Percentiles rank a stretch among this genome's conserved stretches.
Conservation (phyloP, 2,888 invertebrate species). For the Oscheius sp. region DNA sequence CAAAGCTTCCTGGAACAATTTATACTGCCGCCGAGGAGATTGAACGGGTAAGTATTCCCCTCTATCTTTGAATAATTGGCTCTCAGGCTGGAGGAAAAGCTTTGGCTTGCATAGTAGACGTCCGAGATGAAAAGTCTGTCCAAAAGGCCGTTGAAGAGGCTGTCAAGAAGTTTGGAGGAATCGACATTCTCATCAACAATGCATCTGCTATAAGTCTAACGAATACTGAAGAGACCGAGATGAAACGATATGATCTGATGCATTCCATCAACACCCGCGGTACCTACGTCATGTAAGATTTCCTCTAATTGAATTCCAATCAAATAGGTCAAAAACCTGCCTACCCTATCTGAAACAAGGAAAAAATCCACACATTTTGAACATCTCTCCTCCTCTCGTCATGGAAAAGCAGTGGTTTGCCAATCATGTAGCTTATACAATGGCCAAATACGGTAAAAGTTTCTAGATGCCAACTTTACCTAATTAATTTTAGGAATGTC, state of each 20-base stretch:
- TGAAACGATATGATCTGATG: conserved; percentile 97
- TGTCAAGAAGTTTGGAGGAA: conserved; percentile 74
- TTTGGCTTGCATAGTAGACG: conserved; percentile 81
- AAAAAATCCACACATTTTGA: conserved; percentile 89
- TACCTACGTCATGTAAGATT: conserved; percentile 86
- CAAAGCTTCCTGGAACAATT: conserved; percentile 90
- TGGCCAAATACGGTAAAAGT: conserved; percentile 85
- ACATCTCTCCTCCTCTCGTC: conserved; percentile 91
- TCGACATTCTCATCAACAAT: conserved; percentile 91
- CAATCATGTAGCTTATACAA: conserved; percentile 84
- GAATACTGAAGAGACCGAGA: conserved; percentile 78
- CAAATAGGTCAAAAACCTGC: conserved; percentile 85
- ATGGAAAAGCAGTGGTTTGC: conserved; percentile 81
- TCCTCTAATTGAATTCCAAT: neutral
- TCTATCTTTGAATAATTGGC: neutral
- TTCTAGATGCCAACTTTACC: neutral
- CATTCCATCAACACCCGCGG: conserved; percentile 91
- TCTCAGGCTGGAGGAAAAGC: conserved; percentile 55
- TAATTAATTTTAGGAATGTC: conserved; percentile 76
- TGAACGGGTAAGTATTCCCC: conserved; percentile 69
- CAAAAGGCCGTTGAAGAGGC: conserved; percentile 71
- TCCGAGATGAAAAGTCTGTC: conserved; percentile 82
- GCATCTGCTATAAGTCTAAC: conserved; percentile 86
- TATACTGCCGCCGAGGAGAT: conserved; percentile 89
- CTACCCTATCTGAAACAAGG: conserved; percentile 85